Base-by-base conservation (phyloP, 2,888 invertebrate species). In the Lordiphosa andalusiaca region DNA sequence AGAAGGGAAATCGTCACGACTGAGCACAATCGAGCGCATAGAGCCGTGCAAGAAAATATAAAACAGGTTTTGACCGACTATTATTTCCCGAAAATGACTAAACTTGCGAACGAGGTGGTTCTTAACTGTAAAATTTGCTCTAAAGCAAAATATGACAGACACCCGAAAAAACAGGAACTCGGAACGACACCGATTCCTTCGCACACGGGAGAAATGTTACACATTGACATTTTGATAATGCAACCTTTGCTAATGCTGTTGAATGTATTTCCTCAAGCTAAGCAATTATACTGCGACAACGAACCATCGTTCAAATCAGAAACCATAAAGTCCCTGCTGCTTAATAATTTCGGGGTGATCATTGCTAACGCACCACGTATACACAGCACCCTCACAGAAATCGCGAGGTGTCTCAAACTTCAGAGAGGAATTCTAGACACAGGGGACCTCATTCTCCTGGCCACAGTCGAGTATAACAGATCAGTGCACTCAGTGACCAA, bases 31-130 rank as follows among this genome's bases (percentile, higher is more conserved):
- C 38, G 65, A 9, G 68, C 67, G 0, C 58, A 61, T 30, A 57
- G 57, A 19, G 57, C 60, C 0, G 57, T 41, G 0, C 62, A 65
- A 10, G 61, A 61, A 10, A 65, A 61, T 36, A 40, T 58, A 1
- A 61, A 68, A 37, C 47, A 60, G 37, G 42, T 63, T n/a, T 10
- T 53, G 4, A n/a, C 37, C 0, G 54, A 65, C 13, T 67, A 70
- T 50, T 68, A 49, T 13, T 66, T 70, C 38, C 60, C 63, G 16
- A 62, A 59, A 40, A 59, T 64, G 60, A 39, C 35, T 4, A 52
- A 42, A 6, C 30, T 55, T 5, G 39, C 59, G 3, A 68, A 62
- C 6, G 58, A 56, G 33, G 36, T 52, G 4, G 42, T 16, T 52
- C 3, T 1, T 12, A 51, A 41, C 21, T 51, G 35, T 16, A 51